Base-by-base conservation (phyloP, 2,797 vertebrate species). In the Rhinella marina region DNA sequence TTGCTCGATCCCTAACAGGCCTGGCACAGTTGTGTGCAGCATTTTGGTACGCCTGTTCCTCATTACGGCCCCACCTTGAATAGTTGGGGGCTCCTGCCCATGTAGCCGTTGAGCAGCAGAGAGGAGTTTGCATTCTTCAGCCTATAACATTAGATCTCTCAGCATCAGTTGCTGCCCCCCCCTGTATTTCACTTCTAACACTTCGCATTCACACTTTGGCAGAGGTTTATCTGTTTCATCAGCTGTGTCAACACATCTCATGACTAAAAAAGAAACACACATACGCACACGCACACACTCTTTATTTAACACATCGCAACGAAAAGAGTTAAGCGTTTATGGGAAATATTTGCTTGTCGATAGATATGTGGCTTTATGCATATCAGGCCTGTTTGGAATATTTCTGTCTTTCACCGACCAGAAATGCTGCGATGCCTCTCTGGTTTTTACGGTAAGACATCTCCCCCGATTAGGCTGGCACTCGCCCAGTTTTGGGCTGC, bases 211-310 rank as follows among this genome's bases (percentile, higher is more conserved):
- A 82, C 85, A 52, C 62, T 81, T 86, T 73, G 54, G 54, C 85
- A 72, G 64, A n/a, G 78, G 77, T 81, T 81, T 86, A 86, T 81
- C 77, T 81, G 62, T 72, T 72, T 81, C 54, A 87, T 82, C 86
- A 61, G 81, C 78, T 75, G 68, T 87, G 79, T 70, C 56, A 81
- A 82, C 57, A 82, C 59, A 64, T 66, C 76, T 61, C 59, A 81
- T 75, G 56, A 62, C 68, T 73, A 81, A 82, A 75, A 61, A 73
- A 73, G 50, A 50, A 78, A 70, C 50, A 25, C 81, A 27, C 48
- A 82, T 14, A 81, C 29, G 17, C 32, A 21, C 62, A 27, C 23
- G 29, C 48, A n/a, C 23, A 23, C 75, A 54, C 75, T 25, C 56
- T 59, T 76, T 75, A 82, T 61, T 52, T 80, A 68, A 77, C 73